phyloP scores from a whole-genome alignment of 1,140 invertebrate genomes.

The Nymphalis io region DNA sequence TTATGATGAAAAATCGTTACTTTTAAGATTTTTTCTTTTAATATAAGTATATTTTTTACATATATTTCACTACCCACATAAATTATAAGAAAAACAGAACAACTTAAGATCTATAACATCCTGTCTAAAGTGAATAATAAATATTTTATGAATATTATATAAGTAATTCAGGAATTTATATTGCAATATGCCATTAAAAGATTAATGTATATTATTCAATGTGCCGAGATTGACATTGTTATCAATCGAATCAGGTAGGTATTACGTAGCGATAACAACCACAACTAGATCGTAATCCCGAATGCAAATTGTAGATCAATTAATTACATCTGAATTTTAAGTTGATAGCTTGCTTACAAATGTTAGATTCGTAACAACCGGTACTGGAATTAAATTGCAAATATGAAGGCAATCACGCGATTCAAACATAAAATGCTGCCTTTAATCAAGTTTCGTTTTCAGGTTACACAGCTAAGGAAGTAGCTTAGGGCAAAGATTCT shows the following conservation, averaged over 20 bases:
- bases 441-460: constrained; percentile 16
- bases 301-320: constrained; percentile 33
- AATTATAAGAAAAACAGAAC: too few species aligned
- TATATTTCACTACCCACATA: too few species aligned
- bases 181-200: neutral
- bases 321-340: constrained; percentile 37
- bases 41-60: neutral
- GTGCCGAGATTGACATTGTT: constrained; percentile 17
- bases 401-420: constrained; percentile 46
- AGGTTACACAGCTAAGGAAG: neutral
- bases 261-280: constrained; percentile 27
- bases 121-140: too few species aligned
- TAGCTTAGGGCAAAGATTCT: neutral
- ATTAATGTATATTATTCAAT: constrained; percentile 11
- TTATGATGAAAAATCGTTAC: constrained; percentile 12
- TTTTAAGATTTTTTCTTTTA: constrained; percentile 3
- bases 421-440: constrained; percentile 27
- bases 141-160: neutral
- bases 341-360: constrained; percentile 24
- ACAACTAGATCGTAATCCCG: constrained; percentile 23
- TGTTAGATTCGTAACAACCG: constrained; percentile 24
- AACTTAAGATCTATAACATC: too few species aligned
- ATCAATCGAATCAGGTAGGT: constrained; percentile 27
- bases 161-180: constrained; percentile 11
- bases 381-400: constrained; percentile 60